Conservation (phyloP, 2,797 vertebrate genomes). For the Ciconia nigra region DNA sequence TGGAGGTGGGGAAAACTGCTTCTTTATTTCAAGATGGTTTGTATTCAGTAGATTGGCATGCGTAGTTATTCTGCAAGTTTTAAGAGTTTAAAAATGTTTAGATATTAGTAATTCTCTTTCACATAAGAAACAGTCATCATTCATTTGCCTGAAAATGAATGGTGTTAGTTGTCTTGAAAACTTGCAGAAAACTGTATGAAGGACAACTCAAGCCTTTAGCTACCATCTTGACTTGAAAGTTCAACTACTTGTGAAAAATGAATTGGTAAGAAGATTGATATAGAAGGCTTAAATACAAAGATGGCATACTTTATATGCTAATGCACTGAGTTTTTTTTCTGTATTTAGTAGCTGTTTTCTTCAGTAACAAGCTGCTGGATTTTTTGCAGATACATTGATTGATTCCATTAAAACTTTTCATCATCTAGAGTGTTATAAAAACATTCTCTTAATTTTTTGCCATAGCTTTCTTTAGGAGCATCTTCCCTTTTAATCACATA, state of each 20-base stretch:
- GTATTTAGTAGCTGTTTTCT: neutral
- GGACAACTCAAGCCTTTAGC: neutral
- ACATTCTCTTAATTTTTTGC: neutral
- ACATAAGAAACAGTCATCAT: neutral
- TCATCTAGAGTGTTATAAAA: neutral
- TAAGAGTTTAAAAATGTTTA: neutral
- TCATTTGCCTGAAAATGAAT: neutral
- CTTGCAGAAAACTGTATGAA: neutral
- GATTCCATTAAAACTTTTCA: neutral
- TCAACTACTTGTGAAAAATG: neutral
- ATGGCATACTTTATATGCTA: neutral
- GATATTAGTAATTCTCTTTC: neutral
- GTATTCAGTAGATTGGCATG: neutral
- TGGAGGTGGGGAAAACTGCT: neutral
- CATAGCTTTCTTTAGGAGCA: neutral
- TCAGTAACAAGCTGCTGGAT: neutral
- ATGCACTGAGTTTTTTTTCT: neutral
- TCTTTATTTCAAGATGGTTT: neutral
- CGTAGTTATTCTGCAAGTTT: neutral
- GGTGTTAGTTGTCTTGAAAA: neutral
- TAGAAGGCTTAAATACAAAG: neutral
- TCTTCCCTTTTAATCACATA: neutral
- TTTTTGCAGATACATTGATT: neutral
- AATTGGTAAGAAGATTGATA: neutral
- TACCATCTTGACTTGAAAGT: neutral